Conservation (phyloP, 2,113 vertebrate genomes). For the Isichthys henryi region DNA sequence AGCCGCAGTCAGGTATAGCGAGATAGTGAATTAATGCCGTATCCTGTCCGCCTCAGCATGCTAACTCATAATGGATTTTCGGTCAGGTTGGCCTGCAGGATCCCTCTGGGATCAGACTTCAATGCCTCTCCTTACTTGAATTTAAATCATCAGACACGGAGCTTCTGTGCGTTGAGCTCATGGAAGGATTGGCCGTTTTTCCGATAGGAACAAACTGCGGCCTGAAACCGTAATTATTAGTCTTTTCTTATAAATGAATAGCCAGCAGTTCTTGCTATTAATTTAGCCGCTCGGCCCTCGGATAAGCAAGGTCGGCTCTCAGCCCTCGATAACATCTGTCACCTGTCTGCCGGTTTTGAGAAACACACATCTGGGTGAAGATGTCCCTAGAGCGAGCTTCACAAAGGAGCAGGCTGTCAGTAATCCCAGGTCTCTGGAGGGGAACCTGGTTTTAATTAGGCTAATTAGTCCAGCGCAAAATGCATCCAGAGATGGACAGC, state of each 20-base stretch:
- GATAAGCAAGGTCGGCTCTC: neutral
- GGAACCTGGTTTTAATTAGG: slow-evolving; percentile 22
- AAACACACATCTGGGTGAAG: neutral
- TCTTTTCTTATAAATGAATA: neutral
- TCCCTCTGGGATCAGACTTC: neutral
- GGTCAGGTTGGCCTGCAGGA: neutral
- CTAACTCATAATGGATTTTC: slow-evolving; percentile 16
- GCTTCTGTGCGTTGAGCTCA: slow-evolving; percentile 11
- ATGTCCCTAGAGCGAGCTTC: neutral
- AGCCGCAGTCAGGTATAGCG: neutral
- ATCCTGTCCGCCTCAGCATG: neutral
- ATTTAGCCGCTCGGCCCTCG: neutral
- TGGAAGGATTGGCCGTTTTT: neutral
- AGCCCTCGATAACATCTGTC: neutral
- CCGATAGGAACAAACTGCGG: neutral
- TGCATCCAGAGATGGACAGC: neutral
- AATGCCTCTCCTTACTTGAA: slow-evolving; percentile 24
- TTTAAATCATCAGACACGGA: slow-evolving; percentile 8
- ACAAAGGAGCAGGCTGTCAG: neutral
- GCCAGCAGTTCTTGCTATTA: neutral
- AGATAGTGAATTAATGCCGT: neutral
- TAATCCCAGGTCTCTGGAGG: neutral
- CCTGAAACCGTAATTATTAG: neutral
- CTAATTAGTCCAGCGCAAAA: slow-evolving; percentile 8
- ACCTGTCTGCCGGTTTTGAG: neutral